Percentiles rank a stretch among this genome's conserved stretches.
Evolutionary conservation across 2,888 invertebrate genomes (phyloP).

Genomic region (Rapana venosa): DNA sequence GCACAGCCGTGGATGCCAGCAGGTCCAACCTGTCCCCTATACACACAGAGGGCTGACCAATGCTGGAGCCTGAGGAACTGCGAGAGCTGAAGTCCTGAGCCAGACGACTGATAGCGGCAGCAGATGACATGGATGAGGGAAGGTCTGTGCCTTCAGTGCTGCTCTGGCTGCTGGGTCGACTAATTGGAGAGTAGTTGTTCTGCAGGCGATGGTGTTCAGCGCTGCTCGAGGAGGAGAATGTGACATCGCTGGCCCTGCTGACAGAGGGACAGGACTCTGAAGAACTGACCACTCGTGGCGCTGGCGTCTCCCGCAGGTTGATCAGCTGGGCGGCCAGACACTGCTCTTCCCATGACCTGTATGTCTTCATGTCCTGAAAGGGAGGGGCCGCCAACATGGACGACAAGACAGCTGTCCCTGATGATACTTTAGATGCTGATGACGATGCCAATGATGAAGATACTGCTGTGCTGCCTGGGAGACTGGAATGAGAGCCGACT

Average conservation of each 20-base stretch:
- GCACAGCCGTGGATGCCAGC: not conserved
- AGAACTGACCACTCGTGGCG: not conserved
- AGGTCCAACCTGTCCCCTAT: not conserved
- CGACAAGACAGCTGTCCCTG: not conserved
- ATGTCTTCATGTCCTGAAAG: not conserved
- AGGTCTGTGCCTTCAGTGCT: slow-evolving; percentile 55
- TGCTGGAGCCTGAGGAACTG: not conserved
- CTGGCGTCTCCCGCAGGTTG: slow-evolving; percentile 31
- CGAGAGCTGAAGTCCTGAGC: slow-evolving; percentile 7
- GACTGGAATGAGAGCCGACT: not conserved
- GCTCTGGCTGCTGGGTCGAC: slow-evolving; percentile 78
- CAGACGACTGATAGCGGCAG: slow-evolving; percentile 1
- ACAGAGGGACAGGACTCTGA: not conserved
- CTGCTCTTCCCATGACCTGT: not conserved
- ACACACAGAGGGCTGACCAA: not conserved
- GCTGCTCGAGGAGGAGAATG: not conserved
- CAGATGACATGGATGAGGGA: not conserved
- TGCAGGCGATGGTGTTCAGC: slow-evolving; percentile 38
- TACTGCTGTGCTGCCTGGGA: slow-evolving; percentile 21
- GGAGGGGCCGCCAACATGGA: not conserved
- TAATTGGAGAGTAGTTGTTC: slow-evolving; percentile 78
- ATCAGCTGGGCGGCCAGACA: slow-evolving; percentile 46
- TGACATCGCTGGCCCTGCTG: not conserved
- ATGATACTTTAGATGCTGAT: too few species aligned
- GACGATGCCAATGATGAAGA: slow-evolving; percentile 22